Evolutionary conservation across 2,113 vertebrate species (phyloP), one percentile per base, ranked within the genome.

Genomic region (Zapornia atra): DNA sequence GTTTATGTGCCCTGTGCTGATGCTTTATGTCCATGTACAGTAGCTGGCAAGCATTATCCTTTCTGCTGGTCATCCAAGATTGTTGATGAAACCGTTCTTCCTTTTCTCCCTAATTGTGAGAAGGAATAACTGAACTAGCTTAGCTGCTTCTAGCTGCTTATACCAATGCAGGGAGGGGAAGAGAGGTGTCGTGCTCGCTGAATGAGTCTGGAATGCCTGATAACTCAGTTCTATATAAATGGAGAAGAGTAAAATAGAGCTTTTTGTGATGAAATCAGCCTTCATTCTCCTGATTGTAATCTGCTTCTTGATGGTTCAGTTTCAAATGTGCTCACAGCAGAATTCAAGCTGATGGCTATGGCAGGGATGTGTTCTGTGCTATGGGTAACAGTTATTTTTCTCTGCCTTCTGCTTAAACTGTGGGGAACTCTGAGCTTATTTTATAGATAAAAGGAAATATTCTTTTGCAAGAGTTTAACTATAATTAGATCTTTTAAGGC

Each of bases 21-120:
- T 53, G 2, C 7, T 19, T 1, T 42, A 2, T 71, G 14, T 15
- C n/a, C 12, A 0, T 5, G 40, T 63, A 12, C 2, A 14, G 68
- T 31, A 46, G 38, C 79, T 82, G 48, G 19, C n/a, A 59, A 38
- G 51, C 64, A 33, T 60, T 64, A 5, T 5, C 15, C 40, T 33
- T 12, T 10, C 46, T 54, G 19, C 25, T 64, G 46, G 46, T 14
- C 12, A 25, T 33, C 64, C 50, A 21, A 2, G 12, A 1, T 18
- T 81, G 29, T 5, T 46, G 5, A 29, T 40, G 21, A 69, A 63
- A 11, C 38, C 38, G 7, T 33, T 24, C 2, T 42, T 22, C 29
- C 15, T 4, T 6, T 3, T 9, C 9, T 8, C 22, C 5, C 25
- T 13, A 4, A 9, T 48, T 51, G 25, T 33, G 38, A 40, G 61